Percentiles rank a stretch among this genome's conserved stretches.
Conservation (phyloP, 35 echinoderm and acorn worm species). For the Lytechinus pictus region DNA sequence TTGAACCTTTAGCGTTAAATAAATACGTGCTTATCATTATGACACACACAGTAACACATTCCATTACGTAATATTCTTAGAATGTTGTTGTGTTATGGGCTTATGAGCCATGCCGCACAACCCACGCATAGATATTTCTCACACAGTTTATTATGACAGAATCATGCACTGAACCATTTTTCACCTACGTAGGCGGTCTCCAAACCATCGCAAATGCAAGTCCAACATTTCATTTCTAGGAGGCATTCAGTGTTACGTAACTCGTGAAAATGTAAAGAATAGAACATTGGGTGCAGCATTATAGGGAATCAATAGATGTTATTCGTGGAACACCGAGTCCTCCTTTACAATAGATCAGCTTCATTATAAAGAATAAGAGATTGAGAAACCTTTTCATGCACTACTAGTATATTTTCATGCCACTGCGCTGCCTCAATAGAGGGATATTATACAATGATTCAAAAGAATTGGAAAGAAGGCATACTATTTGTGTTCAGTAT, state of each 20-base stretch:
- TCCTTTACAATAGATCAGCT: neutral
- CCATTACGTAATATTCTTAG: neutral
- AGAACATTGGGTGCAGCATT: neutral
- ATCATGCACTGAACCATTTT: neutral
- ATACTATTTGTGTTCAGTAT: neutral
- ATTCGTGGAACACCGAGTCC: neutral
- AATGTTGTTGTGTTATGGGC: neutral
- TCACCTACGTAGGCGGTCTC: neutral
- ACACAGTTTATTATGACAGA: too few species aligned
- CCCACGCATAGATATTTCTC: neutral
- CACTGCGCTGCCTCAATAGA: neutral
- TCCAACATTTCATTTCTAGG: neutral
- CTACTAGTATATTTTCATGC: constrained; percentile 18
- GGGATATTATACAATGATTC: neutral
- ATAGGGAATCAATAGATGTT: constrained; percentile 16
- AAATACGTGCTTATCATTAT: too few species aligned
- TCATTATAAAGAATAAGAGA: neutral
- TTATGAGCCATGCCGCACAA: neutral
- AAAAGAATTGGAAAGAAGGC: neutral
- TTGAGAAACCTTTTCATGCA: neutral
- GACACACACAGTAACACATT: too few species aligned
- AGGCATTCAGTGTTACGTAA: constrained; percentile 6
- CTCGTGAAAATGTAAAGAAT: constrained; percentile 5
- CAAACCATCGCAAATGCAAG: constrained; percentile 18
- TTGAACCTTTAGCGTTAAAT: too few species aligned